Evolutionary conservation across 2,888 invertebrate genomes (phyloP).

Genomic region (Phanerotoma sp.): DNA sequence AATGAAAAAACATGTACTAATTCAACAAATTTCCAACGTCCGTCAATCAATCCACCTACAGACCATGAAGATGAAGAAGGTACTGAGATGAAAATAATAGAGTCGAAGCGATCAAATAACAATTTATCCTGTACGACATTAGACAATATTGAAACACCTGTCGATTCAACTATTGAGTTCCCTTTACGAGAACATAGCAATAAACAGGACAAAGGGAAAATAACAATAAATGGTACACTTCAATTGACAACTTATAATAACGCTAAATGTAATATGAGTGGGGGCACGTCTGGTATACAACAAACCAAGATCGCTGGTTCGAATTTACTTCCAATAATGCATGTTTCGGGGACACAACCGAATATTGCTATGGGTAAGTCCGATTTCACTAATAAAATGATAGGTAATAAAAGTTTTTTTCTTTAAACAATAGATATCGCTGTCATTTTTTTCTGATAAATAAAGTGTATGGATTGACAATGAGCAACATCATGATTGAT

Average conservation of each 20-base stretch:
- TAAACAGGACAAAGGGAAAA: conserved; percentile 47
- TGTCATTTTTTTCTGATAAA: too few relatives aligned
- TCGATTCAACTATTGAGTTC: conserved; percentile 52
- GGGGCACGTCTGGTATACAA: conserved; percentile 41
- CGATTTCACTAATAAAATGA: too few relatives aligned
- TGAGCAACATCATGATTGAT: too few relatives aligned
- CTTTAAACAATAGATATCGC: too few relatives aligned
- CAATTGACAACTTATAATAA: conserved; percentile 50
- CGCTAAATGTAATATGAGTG: conserved; percentile 48
- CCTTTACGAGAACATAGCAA: conserved; percentile 48
- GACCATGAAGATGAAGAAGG: conserved; percentile 52
- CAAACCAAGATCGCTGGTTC: conserved; percentile 45
- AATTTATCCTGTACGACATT: conserved; percentile 51
- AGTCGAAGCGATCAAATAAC: conserved; percentile 49
- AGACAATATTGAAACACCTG: conserved; percentile 50
- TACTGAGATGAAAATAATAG: conserved; percentile 56
- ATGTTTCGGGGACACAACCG: conserved; percentile 46
- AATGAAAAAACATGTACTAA: conserved; percentile 44
- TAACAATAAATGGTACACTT: conserved; percentile 35
- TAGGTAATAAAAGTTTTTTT: too few relatives aligned
- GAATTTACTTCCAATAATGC: conserved; percentile 50
- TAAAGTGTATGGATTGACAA: too few relatives aligned
- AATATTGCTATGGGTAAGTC: conserved; percentile 53
- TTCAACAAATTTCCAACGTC: conserved; percentile 41
- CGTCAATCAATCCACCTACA: conserved; percentile 34